These are phyloP conservation scores for Pungitius pungitius DNA, from an alignment of 2,113 vertebrate genomes.

Conservation along the genomic window DNA sequence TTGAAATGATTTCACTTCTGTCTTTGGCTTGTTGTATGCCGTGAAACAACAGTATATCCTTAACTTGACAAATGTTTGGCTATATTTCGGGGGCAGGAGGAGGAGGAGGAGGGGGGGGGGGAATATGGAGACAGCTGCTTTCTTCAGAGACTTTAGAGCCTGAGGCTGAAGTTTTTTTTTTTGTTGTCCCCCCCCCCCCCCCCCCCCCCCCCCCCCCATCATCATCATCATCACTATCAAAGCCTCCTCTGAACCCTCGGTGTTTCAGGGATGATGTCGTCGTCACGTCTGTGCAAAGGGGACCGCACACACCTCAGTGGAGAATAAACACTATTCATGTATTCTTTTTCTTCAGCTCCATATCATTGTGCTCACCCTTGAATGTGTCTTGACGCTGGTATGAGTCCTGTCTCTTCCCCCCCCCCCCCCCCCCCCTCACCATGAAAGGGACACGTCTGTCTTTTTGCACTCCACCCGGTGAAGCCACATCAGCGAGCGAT, in stretches of 20 bases:
- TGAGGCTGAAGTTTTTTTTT: slow-evolving; percentile 53
- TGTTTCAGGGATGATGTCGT: slow-evolving; percentile 77
- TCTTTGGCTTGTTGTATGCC: slow-evolving; percentile 63
- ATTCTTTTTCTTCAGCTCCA: slow-evolving; percentile 52
- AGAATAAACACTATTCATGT: slow-evolving; percentile 72
- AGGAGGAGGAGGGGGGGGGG: slow-evolving; percentile 48
- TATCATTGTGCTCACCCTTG: slow-evolving; percentile 63
- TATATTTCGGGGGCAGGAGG: slow-evolving; percentile 66
- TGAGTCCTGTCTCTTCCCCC: slow-evolving; percentile 42
- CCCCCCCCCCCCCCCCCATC: no score
- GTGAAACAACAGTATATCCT: slow-evolving; percentile 72
- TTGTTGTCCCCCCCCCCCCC: no score
- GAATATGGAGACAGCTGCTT: slow-evolving; percentile 69
- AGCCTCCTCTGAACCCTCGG: slow-evolving; percentile 61
- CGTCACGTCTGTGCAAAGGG: slow-evolving; percentile 61
- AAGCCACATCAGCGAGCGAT: slow-evolving; percentile 70
- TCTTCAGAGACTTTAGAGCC: slow-evolving; percentile 71
- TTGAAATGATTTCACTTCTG: slow-evolving; percentile 69
- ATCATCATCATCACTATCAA: slow-evolving; percentile 57
- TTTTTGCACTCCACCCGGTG: slow-evolving; percentile 44
- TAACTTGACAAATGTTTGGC: slow-evolving; percentile 76
- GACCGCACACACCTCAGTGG: slow-evolving; percentile 74
- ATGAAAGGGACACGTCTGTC: slow-evolving; percentile 36
- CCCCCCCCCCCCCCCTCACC: slow-evolving; percentile 2
- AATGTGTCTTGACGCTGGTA: slow-evolving; percentile 64